Conservation (phyloP, 2,113 vertebrate genomes). For the Tupaia tana region DNA sequence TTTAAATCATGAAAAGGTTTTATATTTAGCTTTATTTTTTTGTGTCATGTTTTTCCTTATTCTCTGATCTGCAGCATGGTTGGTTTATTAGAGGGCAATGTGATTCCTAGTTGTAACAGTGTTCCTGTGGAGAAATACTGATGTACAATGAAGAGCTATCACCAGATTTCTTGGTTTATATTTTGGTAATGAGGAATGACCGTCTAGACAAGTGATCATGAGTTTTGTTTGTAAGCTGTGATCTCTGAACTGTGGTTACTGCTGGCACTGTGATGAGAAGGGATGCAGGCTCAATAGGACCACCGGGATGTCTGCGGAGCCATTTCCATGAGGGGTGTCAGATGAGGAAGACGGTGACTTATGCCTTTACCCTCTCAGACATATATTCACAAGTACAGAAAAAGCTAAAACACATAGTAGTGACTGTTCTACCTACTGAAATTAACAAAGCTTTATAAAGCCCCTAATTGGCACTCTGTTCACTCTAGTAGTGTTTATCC, state of each 20-base stretch:
- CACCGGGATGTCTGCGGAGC: not conserved
- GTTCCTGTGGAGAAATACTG: not conserved
- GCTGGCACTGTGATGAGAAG: not conserved
- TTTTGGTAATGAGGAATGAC: not conserved
- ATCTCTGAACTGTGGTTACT: not conserved
- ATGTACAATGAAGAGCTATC: not conserved
- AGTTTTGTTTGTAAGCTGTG: not conserved
- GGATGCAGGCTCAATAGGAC: fast-evolving
- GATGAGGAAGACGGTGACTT: fast-evolving
- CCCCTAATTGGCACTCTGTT: not conserved
- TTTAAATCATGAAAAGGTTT: not conserved
- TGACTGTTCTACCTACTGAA: not conserved
- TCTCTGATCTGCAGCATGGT: not conserved
- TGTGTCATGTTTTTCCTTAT: not conserved
- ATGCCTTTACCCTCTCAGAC: not conserved
- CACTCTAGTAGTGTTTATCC: not conserved
- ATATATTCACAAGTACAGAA: not conserved
- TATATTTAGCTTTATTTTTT: not conserved
- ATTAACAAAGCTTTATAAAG: not conserved
- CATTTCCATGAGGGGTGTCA: not conserved
- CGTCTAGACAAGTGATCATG: not conserved
- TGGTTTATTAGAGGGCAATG: not conserved
- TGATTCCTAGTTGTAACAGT: not conserved
- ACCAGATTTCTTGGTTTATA: not conserved
- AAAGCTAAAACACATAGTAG: not conserved